Conservation (phyloP, 2,888 invertebrate genomes). For the Candidula unifasciata region DNA sequence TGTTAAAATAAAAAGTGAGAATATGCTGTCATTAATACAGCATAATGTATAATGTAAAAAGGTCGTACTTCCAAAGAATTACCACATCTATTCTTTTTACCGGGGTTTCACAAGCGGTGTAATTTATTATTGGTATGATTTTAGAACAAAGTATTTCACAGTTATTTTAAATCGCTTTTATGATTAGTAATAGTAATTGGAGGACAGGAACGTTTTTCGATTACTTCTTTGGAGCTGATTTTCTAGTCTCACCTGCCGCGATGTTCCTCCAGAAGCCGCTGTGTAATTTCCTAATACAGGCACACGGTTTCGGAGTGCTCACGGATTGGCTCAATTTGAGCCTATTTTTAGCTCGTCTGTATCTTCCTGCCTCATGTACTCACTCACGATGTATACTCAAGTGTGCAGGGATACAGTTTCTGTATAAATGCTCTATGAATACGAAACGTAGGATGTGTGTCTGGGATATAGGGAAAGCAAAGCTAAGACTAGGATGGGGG, state of each 20-base stretch:
- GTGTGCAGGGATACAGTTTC: no score
- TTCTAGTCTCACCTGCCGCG: slow-evolving; percentile 12
- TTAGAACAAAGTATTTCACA: background rate
- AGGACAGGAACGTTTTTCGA: background rate
- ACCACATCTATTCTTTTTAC: no score
- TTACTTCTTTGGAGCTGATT: background rate
- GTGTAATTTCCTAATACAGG: slow-evolving; percentile 32
- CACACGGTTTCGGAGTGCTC: background rate
- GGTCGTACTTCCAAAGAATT: no score
- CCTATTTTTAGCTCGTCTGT: slow-evolving; percentile 16
- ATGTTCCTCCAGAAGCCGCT: background rate
- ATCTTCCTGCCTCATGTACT: background rate
- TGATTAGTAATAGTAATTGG: background rate
- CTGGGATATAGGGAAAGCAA: no score
- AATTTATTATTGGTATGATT: background rate
- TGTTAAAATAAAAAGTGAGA: no score
- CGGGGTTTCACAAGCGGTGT: no score
- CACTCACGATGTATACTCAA: background rate
- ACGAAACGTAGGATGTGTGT: no score
- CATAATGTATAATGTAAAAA: no score
- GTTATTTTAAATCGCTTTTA: background rate
- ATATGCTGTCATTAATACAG: no score
- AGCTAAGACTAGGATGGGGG: no score
- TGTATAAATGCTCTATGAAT: no score
- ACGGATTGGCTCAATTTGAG: background rate